Percentiles rank a stretch among this genome's conserved stretches.
Conservation (phyloP, 1,140 invertebrate genomes). For the Heliconius congener region DNA sequence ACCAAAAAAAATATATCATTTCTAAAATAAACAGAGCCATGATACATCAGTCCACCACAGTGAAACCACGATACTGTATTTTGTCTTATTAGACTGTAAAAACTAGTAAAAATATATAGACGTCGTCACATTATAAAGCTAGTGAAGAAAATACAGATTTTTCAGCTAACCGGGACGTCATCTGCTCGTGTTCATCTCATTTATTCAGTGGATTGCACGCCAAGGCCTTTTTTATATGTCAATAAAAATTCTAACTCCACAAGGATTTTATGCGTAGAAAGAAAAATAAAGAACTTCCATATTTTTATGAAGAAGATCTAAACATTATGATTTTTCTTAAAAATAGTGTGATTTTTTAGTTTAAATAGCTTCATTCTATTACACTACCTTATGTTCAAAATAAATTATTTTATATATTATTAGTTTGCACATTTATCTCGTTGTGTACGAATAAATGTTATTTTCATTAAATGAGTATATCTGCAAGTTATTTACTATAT, state of each 20-base stretch:
- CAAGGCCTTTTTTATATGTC: slow-evolving; percentile 30
- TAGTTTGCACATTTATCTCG: too few species aligned
- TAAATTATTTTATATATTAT: too few species aligned
- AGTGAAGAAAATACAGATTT: background rate
- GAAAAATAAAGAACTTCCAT: slow-evolving; percentile 14
- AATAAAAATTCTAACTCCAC: slow-evolving; percentile 33
- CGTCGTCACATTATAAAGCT: background rate
- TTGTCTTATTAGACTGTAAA: too few species aligned
- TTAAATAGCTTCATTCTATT: too few species aligned
- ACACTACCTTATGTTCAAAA: too few species aligned
- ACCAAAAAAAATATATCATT: too few species aligned
- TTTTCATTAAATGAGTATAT: too few species aligned
- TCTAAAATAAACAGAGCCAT: too few species aligned
- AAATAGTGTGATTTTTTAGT: background rate
- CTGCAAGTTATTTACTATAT: too few species aligned
- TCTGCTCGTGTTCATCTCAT: slow-evolving; percentile 35
- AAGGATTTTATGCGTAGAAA: slow-evolving; percentile 10
- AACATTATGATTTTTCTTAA: background rate
- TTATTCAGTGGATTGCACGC: slow-evolving; percentile 35
- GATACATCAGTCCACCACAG: too few species aligned
- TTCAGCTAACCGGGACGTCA: slow-evolving; percentile 10
- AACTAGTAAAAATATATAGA: background rate
- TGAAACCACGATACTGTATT: too few species aligned
- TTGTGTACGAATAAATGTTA: too few species aligned
- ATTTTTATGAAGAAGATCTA: slow-evolving; percentile 1